These are phyloP conservation scores for Orchesella flavescens DNA, from an alignment of 2,888 invertebrate genomes.

Conservation along the genomic window DNA sequence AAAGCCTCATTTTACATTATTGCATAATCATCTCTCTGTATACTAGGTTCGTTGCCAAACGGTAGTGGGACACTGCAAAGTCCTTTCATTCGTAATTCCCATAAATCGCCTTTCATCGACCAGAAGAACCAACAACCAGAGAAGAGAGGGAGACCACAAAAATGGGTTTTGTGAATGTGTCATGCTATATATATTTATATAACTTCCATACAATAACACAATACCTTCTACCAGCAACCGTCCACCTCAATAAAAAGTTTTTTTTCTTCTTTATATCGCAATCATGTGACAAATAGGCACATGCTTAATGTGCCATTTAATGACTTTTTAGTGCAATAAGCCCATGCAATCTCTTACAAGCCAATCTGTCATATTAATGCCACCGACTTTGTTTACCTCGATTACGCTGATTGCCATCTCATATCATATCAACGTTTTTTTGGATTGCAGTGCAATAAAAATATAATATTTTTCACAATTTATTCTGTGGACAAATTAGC, in stretches of 20 bases:
- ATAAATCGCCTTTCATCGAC: not conserved
- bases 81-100: not conserved
- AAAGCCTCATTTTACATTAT: constrained; percentile 23
- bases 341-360: constrained; percentile 8
- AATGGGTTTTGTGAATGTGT: not conserved
- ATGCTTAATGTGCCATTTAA: constrained; percentile 12
- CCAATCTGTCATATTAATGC: constrained; percentile 26
- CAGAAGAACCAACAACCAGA: not conserved
- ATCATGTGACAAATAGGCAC: too few relatives aligned
- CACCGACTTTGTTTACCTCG: constrained; percentile 1
- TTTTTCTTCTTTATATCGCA: too few relatives aligned
- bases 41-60: too few relatives aligned
- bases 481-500: not conserved
- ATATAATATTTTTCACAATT: not conserved
- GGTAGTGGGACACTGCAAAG: not conserved
- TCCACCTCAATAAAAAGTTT: too few relatives aligned
- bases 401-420: not conserved
- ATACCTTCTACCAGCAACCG: too few relatives aligned
- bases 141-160: too few relatives aligned
- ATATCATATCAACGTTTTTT: not conserved
- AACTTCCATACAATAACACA: too few relatives aligned
- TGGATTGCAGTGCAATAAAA: not conserved
- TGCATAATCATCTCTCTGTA: not conserved
- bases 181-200: not conserved
- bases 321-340: not conserved